A percentile compares a stretch with the other conserved stretches of the same genome.
phyloP scores from a whole-genome alignment of 2,888 invertebrate species.

The Drymonia ruficornis region DNA sequence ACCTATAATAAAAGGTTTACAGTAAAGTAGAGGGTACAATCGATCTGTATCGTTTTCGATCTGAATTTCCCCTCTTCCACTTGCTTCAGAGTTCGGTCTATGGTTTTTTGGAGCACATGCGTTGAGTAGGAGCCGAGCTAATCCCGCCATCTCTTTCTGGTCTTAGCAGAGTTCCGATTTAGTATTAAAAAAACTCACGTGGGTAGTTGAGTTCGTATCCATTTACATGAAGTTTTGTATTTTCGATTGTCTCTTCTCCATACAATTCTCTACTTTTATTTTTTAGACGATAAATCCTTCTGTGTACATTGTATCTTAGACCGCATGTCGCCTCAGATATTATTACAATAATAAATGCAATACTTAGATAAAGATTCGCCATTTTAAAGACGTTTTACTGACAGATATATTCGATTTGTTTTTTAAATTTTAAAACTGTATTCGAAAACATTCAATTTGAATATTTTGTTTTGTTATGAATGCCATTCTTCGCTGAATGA shows the following conservation, averaged over 20 bases:
- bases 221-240: not conserved
- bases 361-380: conserved; percentile 9
- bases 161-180: too few relatives aligned
- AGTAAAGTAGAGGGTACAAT: too few relatives aligned
- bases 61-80: too few relatives aligned
- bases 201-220: conserved; percentile 25
- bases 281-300: conserved; percentile 14
- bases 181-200: conserved; percentile 16
- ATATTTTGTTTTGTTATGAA: too few relatives aligned
- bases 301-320: conserved; percentile 8
- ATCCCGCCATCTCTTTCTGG: too few relatives aligned
- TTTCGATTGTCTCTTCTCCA: conserved; percentile 8
- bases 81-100: too few relatives aligned
- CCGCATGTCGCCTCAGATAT: conserved; percentile 12
- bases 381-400: conserved; percentile 18
- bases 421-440: conserved; percentile 11
- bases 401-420: not conserved
- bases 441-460: not conserved
- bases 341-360: conserved; percentile 15
- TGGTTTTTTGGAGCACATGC: too few relatives aligned
- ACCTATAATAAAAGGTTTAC: too few relatives aligned
- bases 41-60: too few relatives aligned
- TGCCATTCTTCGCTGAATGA: too few relatives aligned
- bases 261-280: conserved; percentile 20
- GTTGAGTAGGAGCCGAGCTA: too few relatives aligned